These are phyloP conservation scores for Polymixis flavicincta DNA, from an alignment of 2,888 invertebrate species.

Conservation along the genomic window DNA sequence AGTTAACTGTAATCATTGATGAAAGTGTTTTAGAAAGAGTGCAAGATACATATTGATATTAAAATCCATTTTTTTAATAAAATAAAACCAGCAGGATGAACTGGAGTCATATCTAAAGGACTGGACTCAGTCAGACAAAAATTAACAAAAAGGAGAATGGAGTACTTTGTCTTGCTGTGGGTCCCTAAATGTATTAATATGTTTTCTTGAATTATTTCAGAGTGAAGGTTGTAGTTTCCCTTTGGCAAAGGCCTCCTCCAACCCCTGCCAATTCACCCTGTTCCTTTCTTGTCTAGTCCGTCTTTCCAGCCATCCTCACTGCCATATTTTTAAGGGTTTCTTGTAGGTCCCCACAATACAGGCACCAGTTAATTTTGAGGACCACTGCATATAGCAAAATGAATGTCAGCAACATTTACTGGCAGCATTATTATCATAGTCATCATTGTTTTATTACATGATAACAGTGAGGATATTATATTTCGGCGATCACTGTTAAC, in stretches of 20 bases:
- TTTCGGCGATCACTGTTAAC: constrained; percentile 74
- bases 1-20: constrained; percentile 49
- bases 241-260: background rate
- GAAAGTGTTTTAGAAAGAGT: constrained; percentile 42
- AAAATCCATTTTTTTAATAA: background rate
- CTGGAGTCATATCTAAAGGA: background rate
- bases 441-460: constrained; percentile 72
- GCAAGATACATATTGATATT: background rate
- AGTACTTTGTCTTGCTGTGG: background rate
- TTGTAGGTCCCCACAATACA: background rate
- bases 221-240: background rate
- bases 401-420: background rate
- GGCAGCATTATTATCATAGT: background rate
- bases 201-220: no score
- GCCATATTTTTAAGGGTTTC: background rate
- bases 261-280: background rate
- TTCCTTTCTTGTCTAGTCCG: background rate
- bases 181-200: no score
- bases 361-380: background rate
- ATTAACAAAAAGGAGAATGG: background rate
- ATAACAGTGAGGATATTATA: constrained; percentile 75
- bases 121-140: background rate
- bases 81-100: no score
- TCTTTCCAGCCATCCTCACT: background rate
- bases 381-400: background rate